Percentiles rank a stretch among this genome's conserved stretches.
phyloP scores from a whole-genome alignment of 2,113 vertebrate genomes.

The Nyctibius bracteatus region DNA sequence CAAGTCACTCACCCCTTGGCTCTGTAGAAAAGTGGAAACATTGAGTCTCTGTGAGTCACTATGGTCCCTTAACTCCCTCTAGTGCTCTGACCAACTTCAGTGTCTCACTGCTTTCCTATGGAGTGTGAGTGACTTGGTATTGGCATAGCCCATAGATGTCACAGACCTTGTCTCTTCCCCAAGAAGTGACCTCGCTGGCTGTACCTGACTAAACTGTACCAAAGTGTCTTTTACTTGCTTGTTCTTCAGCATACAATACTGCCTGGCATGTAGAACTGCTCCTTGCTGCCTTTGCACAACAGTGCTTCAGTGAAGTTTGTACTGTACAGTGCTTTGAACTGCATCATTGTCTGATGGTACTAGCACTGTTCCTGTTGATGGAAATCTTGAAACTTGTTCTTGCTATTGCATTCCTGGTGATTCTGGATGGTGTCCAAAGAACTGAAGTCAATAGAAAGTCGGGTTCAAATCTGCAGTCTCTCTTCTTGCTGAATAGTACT shows the following conservation, averaged over 20 bases:
- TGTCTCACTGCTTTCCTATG: neutral
- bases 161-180: neutral
- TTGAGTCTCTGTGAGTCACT: rapidly evolving
- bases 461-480: neutral
- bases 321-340: neutral
- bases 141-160: neutral
- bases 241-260: neutral
- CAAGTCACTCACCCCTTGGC: neutral
- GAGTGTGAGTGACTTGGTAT: neutral
- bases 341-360: neutral
- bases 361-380: neutral
- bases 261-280: neutral
- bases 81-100: neutral
- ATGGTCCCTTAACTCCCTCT: neutral
- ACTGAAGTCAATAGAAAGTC: neutral
- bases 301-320: neutral
- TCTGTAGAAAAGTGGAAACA: neutral
- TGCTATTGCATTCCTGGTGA: rapidly evolving
- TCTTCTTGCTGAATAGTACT: neutral
- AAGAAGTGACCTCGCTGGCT: neutral
- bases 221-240: neutral
- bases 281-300: neutral
- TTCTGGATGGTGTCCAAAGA: neutral
- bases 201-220: neutral
- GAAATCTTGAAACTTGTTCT: neutral